Evolutionary conservation across 2,113 vertebrate genomes (phyloP).

Genomic region (Jacana jacana): DNA sequence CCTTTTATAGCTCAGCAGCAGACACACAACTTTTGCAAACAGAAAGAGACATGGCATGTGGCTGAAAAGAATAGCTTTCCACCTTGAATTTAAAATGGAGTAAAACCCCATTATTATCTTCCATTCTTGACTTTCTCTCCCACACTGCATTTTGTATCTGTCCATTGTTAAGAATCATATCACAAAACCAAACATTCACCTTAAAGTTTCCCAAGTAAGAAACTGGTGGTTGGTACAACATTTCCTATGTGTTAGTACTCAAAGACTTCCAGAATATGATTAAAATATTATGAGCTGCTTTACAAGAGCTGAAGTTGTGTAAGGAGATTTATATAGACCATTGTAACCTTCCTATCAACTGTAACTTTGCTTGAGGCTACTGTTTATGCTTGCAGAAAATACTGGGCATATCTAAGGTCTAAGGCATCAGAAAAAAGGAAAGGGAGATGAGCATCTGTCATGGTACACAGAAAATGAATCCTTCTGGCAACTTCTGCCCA

Average conservation of each 20-base stretch:
- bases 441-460: conserved; percentile 20
- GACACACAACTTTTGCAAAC: neutral
- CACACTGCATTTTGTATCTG: neutral
- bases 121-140: neutral
- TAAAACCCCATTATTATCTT: neutral
- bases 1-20: neutral
- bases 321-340: conserved; percentile 42
- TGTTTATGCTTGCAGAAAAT: conserved; percentile 39
- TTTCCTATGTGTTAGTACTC: neutral
- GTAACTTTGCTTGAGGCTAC: conserved; percentile 52
- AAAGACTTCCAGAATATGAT: conserved; percentile 33
- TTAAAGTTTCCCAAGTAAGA: neutral
- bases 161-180: neutral
- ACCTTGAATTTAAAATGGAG: neutral
- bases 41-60: neutral
- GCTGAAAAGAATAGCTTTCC: neutral
- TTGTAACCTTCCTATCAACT: conserved; percentile 30
- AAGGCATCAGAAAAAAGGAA: conserved; percentile 24
- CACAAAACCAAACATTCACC: neutral
- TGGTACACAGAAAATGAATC: conserved; percentile 41
- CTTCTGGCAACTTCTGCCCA: conserved; percentile 55
- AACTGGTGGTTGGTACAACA: neutral
- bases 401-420: neutral
- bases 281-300: conserved; percentile 53
- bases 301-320: conserved; percentile 36